These are phyloP conservation scores for Gymnopithys bicolor DNA, from an alignment of 2,797 vertebrate genomes.

Conservation along the genomic window DNA sequence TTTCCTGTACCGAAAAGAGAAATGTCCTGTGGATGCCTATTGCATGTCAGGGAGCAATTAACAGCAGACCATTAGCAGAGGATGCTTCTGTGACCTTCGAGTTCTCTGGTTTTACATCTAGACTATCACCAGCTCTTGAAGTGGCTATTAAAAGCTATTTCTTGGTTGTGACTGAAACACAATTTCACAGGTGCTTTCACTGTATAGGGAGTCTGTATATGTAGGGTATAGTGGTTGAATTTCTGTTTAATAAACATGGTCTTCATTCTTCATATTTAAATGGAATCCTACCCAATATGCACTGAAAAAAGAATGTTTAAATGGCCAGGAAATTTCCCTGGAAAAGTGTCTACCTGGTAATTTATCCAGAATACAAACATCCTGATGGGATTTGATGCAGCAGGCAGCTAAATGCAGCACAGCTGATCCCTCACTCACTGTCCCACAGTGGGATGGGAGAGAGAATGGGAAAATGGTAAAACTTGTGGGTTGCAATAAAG, in stretches of 20 bases:
- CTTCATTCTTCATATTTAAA: not conserved
- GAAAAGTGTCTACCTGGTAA: not conserved
- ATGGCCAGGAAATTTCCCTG: not conserved
- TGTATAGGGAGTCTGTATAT: fast-evolving
- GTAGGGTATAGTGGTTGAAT: not conserved
- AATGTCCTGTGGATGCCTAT: not conserved
- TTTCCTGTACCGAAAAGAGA: not conserved
- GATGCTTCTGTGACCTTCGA: not conserved
- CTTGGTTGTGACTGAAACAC: not conserved
- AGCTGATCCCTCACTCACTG: not conserved
- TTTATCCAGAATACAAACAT: not conserved
- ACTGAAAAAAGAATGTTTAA: not conserved
- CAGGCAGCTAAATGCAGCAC: not conserved
- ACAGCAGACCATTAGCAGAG: not conserved
- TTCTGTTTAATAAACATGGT: not conserved
- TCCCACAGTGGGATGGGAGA: not conserved
- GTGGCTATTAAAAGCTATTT: not conserved
- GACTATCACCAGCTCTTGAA: not conserved
- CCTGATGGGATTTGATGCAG: not conserved
- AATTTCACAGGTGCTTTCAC: not conserved
- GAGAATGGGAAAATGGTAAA: not conserved
- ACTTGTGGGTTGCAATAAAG: not conserved
- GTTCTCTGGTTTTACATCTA: not conserved
- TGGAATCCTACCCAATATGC: not conserved
- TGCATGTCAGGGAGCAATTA: not conserved